phyloP scores from a whole-genome alignment of 2,888 invertebrate species.

The Andrena fulva region DNA sequence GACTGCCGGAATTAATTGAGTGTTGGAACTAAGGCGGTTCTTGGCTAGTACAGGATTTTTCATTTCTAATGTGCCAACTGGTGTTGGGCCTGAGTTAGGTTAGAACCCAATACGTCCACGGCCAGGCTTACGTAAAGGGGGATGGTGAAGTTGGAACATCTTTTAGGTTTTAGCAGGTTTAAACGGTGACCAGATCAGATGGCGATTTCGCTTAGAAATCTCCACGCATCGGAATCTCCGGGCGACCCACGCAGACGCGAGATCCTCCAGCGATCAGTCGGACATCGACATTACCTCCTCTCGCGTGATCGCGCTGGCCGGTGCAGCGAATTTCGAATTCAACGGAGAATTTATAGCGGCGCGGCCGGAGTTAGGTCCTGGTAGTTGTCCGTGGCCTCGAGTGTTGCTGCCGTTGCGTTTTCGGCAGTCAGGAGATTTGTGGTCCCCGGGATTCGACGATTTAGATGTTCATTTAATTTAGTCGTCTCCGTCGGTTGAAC shows the following conservation, averaged over 20 bases:
- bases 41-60: slow-evolving; percentile 4
- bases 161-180: slow-evolving; percentile 13
- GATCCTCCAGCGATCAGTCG: slow-evolving; percentile 46
- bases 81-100: neutral
- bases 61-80: slow-evolving; percentile 13
- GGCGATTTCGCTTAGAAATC: slow-evolving; percentile 39
- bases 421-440: slow-evolving; percentile 70
- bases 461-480: slow-evolving; percentile 82
- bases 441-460: slow-evolving; percentile 72
- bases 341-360: slow-evolving; percentile 68
- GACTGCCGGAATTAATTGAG: slow-evolving; percentile 68
- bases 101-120: too few relatives aligned
- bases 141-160: neutral
- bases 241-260: slow-evolving; percentile 39
- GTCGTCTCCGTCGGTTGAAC: slow-evolving; percentile 65
- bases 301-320: slow-evolving; percentile 60
- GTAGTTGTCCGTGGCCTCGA: slow-evolving; percentile 55
- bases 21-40: slow-evolving; percentile 65
- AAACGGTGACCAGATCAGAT: slow-evolving; percentile 20
- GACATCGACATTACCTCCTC: slow-evolving; percentile 59
- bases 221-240: slow-evolving; percentile 44
- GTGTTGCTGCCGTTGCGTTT: slow-evolving; percentile 69
- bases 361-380: slow-evolving; percentile 49
- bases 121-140: neutral
- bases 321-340: slow-evolving; percentile 71